Evolutionary conservation across 2,888 invertebrate species (phyloP).

Genomic region (Melipona beecheii): DNA sequence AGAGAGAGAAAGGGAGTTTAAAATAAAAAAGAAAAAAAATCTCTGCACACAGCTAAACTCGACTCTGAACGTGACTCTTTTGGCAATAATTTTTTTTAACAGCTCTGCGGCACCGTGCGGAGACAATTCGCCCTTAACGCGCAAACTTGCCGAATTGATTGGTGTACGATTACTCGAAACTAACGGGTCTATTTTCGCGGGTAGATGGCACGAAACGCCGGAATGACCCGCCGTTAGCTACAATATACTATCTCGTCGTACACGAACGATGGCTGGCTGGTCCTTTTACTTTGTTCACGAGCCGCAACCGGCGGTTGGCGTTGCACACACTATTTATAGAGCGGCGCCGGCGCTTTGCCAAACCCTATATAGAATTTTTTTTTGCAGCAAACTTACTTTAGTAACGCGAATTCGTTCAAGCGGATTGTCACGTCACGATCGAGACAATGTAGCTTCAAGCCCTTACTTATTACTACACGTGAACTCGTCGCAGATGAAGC

Average conservation of each 20-base stretch:
- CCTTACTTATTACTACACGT: neutral
- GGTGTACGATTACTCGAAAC: slow-evolving; percentile 28
- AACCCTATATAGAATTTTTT: slow-evolving; percentile 71
- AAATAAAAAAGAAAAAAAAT: slow-evolving; percentile 27
- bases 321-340: slow-evolving; percentile 74
- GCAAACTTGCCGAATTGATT: slow-evolving; percentile 44
- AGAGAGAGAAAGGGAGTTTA: too few relatives aligned
- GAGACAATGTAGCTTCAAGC: neutral
- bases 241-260: slow-evolving; percentile 46
- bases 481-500: neutral
- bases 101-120: neutral
- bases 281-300: slow-evolving; percentile 52
- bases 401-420: slow-evolving; percentile 4
- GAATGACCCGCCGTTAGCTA: slow-evolving; percentile 45
- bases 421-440: neutral
- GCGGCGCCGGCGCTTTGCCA: slow-evolving; percentile 76
- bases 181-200: slow-evolving; percentile 19
- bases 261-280: slow-evolving; percentile 45
- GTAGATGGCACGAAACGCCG: slow-evolving; percentile 41
- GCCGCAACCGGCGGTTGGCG: slow-evolving; percentile 60
- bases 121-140: neutral
- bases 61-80: neutral
- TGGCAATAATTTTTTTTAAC: slow-evolving; percentile 3
- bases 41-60: slow-evolving; percentile 47
- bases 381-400: slow-evolving; percentile 34